Evolutionary conservation across 2,113 vertebrate genomes (phyloP), one percentile per base, ranked within the genome.

Genomic region (Hydrolagus affinis): DNA sequence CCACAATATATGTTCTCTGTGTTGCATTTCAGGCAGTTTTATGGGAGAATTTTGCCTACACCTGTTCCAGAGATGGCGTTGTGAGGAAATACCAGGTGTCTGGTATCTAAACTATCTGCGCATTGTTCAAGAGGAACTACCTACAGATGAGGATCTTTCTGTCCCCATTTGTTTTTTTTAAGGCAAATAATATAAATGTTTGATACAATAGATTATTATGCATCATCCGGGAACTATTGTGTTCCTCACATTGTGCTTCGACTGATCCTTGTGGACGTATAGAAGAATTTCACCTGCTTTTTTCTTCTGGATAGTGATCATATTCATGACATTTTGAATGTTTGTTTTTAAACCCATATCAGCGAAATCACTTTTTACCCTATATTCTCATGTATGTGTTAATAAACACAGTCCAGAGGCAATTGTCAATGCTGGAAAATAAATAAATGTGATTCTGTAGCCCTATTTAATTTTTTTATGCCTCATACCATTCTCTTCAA

Each of bases 21-120:
- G 19, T 83, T 9, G 1, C 88, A 85, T 88, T 89, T 6, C 85
- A 95, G 94, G 92, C 90, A 0, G 92, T 93, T 69, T 87, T 88
- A 0, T 93, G 92, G 92, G 94, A 94, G 87, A 94, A 93, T 85
- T 88, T 93, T 70, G 89, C 93, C 56, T 95, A 94, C 76, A 93
- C 93, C 0, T 94, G 93, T 86, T 94, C 93, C 88, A 88, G 94
- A 62, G 94, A 94, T 0, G 92, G 93, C 25, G 75, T 91, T 6
- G 90, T 94, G 85, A 91, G 93, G 88, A 91, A 93, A 85, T 95
- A 95, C 88, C 93, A 93, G 9, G 91, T 94, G 57, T 74, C 89
- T 0, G 88, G 92, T 56, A 88, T 93, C 23, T 95, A 87, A 91
- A 25, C 0, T 0, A 4, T 28, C 25, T 56, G n/a, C 28, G 57